These are phyloP conservation scores for Rallus crepitans DNA, from an alignment of 2,797 vertebrate genomes.

Conservation along the genomic window DNA sequence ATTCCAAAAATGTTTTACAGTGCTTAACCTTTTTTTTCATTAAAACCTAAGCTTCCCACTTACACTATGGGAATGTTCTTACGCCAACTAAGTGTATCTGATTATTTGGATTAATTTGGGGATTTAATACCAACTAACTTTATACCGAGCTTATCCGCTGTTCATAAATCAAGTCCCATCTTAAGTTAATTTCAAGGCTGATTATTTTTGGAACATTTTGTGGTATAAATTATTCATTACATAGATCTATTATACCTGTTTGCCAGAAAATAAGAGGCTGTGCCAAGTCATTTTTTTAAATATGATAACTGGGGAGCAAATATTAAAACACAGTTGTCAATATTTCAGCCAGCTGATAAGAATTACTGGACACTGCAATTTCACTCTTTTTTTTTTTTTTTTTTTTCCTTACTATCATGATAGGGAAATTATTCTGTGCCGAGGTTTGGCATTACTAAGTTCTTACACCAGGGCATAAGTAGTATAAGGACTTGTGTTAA, in stretches of 20 bases:
- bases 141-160: not conserved
- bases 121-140: conserved; percentile 34
- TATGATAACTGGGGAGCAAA: conserved; percentile 5
- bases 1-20: not conserved
- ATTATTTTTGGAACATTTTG: conserved; percentile 48
- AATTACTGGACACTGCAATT: not conserved
- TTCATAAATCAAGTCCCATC: conserved; percentile 37
- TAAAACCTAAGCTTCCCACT: not conserved
- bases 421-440: not conserved
- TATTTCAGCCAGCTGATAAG: not conserved
- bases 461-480: not conserved
- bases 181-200: conserved; percentile 65
- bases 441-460: not conserved
- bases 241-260: not conserved
- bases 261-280: conserved; percentile 26
- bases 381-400: not conserved
- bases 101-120: conserved; percentile 26
- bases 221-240: conserved; percentile 52
- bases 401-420: not conserved
- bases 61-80: not conserved
- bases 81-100: not conserved
- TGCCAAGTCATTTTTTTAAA: conserved; percentile 21
- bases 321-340: not conserved
- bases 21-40: not conserved
- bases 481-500: not conserved